Evolutionary conservation across 2,888 invertebrate species (phyloP).

Genomic region (Malacosoma neustria): DNA sequence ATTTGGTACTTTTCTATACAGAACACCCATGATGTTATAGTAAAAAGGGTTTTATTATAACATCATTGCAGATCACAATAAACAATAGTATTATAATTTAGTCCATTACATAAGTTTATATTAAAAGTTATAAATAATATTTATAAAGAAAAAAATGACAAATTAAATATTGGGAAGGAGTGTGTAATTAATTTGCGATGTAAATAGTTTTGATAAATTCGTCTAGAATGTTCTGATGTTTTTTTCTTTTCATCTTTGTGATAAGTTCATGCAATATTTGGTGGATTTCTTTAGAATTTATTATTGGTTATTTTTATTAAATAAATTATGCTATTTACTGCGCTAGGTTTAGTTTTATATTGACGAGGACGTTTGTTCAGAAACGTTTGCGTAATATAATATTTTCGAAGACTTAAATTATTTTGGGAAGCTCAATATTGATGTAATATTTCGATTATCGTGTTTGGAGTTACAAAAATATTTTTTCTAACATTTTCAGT

Average conservation of each 20-base stretch:
- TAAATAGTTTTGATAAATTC: slow-evolving; percentile 58
- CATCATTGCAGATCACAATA: too few relatives aligned
- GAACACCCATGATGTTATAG: too few relatives aligned
- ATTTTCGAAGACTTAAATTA: slow-evolving; percentile 23
- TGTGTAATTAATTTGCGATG: slow-evolving; percentile 63
- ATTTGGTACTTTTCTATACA: too few relatives aligned
- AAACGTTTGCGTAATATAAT: slow-evolving; percentile 15
- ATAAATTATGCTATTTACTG: slow-evolving; percentile 38
- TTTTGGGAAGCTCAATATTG: too few relatives aligned
- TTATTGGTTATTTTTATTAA: slow-evolving; percentile 28
- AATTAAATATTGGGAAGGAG: slow-evolving; percentile 59
- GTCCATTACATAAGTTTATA: slow-evolving; percentile 63
- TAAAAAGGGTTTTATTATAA: too few relatives aligned
- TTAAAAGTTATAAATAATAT: slow-evolving; percentile 47
- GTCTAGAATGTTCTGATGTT: slow-evolving; percentile 29
- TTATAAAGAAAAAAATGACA: slow-evolving; percentile 61
- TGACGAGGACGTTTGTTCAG: slow-evolving; percentile 1
- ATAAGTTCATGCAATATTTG: slow-evolving; percentile 59
- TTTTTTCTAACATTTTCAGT: too few relatives aligned
- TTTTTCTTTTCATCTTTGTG: slow-evolving; percentile 42
- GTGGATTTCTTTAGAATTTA: slow-evolving; percentile 10
- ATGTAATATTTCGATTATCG: too few relatives aligned
- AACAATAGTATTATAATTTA: slow-evolving; percentile 59
- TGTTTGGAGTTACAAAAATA: too few relatives aligned
- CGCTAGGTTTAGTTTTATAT: slow-evolving; percentile 36